These are phyloP conservation scores for Lysandra coridon DNA, from an alignment of 2,888 invertebrate species.

Conservation along the genomic window DNA sequence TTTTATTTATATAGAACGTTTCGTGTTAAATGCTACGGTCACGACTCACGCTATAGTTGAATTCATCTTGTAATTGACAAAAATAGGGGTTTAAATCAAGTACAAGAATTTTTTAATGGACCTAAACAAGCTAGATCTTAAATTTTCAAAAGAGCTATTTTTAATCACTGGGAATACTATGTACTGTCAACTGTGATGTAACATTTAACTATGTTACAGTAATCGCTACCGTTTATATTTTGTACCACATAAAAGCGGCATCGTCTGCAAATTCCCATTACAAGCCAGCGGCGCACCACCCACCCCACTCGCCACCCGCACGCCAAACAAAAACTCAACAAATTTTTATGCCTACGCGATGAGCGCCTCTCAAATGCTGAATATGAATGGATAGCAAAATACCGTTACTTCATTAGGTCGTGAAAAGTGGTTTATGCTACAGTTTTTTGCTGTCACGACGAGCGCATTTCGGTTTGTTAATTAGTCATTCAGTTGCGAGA, in stretches of 20 bases:
- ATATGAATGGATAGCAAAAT: slow-evolving; percentile 25
- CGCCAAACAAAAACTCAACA: slow-evolving; percentile 45
- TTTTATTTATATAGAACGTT: too few species aligned
- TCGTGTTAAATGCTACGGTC: too few species aligned
- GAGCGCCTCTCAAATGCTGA: slow-evolving; percentile 44
- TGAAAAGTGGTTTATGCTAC: slow-evolving; percentile 8
- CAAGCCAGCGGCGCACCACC: slow-evolving; percentile 49
- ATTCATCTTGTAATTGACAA: too few species aligned
- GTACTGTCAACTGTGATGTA: not conserved
- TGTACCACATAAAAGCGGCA: slow-evolving; percentile 45
- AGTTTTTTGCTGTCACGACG: not conserved
- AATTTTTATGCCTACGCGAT: slow-evolving; percentile 43
- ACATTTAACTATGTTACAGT: not conserved
- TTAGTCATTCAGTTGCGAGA: not conserved
- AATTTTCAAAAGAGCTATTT: too few species aligned
- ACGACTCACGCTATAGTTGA: too few species aligned
- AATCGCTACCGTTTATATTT: slow-evolving; percentile 36
- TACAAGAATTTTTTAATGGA: too few species aligned
- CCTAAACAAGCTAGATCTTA: too few species aligned
- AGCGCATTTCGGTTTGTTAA: not conserved
- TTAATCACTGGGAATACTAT: not conserved
- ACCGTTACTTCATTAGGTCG: slow-evolving; percentile 12
- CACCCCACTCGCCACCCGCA: slow-evolving; percentile 47
- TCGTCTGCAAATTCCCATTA: slow-evolving; percentile 69
- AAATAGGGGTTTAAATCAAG: too few species aligned